Percentiles rank a stretch among this genome's conserved stretches.
phyloP scores from a whole-genome alignment of 2,797 vertebrate species.

The Enteromius argenteus region DNA sequence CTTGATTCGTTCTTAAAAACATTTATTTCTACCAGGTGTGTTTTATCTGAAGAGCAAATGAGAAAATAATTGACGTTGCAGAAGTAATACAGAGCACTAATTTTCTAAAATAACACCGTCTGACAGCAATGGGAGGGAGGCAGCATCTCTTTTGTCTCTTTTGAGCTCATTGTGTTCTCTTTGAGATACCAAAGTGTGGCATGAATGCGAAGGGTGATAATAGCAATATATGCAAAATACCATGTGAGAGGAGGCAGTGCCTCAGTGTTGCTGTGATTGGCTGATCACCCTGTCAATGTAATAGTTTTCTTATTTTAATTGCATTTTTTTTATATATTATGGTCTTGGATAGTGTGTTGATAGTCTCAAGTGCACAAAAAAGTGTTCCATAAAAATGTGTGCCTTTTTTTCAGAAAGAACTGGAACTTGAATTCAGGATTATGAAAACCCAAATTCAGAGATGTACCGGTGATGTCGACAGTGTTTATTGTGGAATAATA shows the following conservation, averaged over 20 bases:
- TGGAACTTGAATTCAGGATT: background rate
- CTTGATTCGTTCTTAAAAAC: background rate
- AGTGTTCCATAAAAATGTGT: background rate
- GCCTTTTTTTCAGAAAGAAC: background rate
- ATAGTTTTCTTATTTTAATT: background rate
- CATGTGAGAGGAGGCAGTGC: background rate
- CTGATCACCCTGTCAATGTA: background rate
- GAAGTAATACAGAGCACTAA: background rate
- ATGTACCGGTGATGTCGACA: background rate
- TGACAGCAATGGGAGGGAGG: slow-evolving; percentile 1
- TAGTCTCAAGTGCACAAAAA: background rate
- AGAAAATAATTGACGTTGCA: slow-evolving; percentile 2
- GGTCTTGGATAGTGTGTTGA: background rate
- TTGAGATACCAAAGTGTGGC: slow-evolving; percentile 10
- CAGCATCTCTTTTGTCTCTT: slow-evolving; percentile 8
- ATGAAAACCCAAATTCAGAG: background rate
- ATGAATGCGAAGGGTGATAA: background rate
- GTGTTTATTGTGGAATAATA: slow-evolving; percentile 28
- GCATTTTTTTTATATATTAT: background rate
- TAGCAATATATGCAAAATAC: slow-evolving; percentile 8
- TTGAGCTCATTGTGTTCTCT: slow-evolving; percentile 11
- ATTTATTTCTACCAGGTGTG: slow-evolving; percentile 6
- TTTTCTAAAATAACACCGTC: background rate
- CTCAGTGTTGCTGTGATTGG: background rate
- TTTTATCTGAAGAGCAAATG: slow-evolving; percentile 9